These are phyloP conservation scores for Melozone crissalis DNA, from an alignment of 2,113 vertebrate species.

Conservation along the genomic window DNA sequence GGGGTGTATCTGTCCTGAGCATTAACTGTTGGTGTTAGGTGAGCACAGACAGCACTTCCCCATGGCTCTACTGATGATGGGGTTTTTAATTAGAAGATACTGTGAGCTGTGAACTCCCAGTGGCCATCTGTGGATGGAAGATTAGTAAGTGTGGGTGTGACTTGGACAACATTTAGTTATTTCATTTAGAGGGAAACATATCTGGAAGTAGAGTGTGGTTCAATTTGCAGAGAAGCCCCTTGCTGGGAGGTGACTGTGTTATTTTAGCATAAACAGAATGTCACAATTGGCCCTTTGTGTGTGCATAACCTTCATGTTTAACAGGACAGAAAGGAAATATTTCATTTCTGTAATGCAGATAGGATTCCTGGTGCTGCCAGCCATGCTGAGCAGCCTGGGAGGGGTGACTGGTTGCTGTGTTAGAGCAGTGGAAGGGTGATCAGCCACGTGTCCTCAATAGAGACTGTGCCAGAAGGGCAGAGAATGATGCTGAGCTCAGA, in stretches of 20 bases:
- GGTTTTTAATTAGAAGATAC: neutral
- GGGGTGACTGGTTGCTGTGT: neutral
- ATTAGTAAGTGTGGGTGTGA: neutral
- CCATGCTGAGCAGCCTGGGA: neutral
- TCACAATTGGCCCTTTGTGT: neutral
- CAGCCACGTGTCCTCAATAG: fast-evolving
- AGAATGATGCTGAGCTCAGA: neutral
- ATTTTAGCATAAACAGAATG: neutral
- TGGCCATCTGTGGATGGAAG: neutral
- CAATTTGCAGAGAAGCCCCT: neutral
- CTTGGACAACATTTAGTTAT: neutral
- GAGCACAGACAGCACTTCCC: neutral
- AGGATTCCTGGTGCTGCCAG: neutral
- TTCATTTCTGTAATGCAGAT: neutral
- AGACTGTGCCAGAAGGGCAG: fast-evolving
- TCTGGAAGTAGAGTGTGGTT: neutral
- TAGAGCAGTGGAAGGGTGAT: neutral
- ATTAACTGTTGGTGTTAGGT: neutral
- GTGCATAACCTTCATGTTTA: neutral
- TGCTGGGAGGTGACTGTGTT: neutral
- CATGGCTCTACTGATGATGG: neutral
- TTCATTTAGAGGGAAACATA: neutral
- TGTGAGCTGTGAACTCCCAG: neutral
- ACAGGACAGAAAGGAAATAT: neutral
- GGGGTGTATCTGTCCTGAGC: neutral